These are phyloP conservation scores for Ophraella communa DNA, from an alignment of 2,888 invertebrate genomes.

Conservation along the genomic window DNA sequence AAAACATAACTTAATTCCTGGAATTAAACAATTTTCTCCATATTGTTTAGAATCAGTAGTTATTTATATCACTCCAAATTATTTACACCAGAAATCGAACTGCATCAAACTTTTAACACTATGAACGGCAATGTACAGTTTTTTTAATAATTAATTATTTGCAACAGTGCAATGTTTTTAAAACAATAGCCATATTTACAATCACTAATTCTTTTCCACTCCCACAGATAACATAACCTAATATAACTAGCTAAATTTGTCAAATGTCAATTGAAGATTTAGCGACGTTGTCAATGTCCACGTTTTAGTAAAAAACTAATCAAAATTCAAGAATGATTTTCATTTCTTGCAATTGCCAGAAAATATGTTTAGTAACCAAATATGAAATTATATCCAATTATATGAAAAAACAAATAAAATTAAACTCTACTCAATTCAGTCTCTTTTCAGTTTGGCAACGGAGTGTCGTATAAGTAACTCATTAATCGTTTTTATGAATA, in stretches of 20 bases:
- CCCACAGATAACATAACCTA: no score
- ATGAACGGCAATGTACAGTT: background rate
- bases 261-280: background rate
- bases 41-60: conserved; percentile 26
- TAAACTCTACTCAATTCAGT: no score
- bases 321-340: no score
- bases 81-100: background rate
- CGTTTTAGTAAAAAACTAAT: background rate
- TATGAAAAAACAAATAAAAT: no score
- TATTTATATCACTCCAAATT: background rate
- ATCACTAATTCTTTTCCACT: no score
- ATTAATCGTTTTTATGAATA: no score
- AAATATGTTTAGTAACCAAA: no score
- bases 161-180: background rate
- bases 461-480: no score
- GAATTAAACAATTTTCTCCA: conserved; percentile 33
- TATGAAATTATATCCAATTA: no score
- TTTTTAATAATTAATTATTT: background rate
- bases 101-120: background rate
- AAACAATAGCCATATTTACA: background rate
- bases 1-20: conserved; percentile 24
- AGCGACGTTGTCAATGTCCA: background rate
- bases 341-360: no score
- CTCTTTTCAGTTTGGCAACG: no score
- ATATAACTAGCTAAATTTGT: no score